phyloP scores from a whole-genome alignment of 2,888 invertebrate genomes.

The Lepeophtheirus nordmannii region DNA sequence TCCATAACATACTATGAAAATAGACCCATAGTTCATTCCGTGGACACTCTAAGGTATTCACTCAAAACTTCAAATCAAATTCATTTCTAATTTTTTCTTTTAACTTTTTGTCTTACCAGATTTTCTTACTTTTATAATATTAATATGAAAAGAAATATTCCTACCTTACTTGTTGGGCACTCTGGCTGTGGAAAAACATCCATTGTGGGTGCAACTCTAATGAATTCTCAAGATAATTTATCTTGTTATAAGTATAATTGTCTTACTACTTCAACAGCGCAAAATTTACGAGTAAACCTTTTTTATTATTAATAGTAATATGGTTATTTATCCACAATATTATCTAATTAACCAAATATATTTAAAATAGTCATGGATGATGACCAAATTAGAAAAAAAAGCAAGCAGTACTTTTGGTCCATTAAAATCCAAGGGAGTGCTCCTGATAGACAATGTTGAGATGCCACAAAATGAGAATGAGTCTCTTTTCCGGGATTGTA shows the following conservation, averaged over 20 bases:
- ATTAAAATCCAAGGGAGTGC: not conserved
- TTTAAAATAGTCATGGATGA: not conserved
- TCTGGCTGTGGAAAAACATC: constrained; percentile 3
- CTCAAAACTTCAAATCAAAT: constrained; percentile 27
- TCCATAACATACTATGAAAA: not conserved
- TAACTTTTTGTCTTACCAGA: not conserved
- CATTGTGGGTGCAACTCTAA: not conserved
- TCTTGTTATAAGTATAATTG: not conserved
- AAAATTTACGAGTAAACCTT: not conserved
- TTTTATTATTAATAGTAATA: not conserved
- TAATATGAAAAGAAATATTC: not conserved
- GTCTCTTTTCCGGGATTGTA: not conserved
- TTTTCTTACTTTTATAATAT: not conserved
- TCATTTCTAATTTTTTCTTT: too few species aligned
- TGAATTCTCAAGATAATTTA: not conserved
- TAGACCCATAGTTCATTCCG: not conserved
- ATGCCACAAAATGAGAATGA: not conserved
- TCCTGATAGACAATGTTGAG: not conserved
- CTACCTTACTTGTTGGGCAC: not conserved
- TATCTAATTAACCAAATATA: too few species aligned
- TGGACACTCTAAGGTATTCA: not conserved
- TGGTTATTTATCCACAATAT: too few species aligned
- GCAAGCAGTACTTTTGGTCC: not conserved
- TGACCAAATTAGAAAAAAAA: not conserved
- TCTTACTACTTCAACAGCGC: not conserved